Conservation (phyloP, 2,797 vertebrate species). For the Helarctos malayanus region DNA sequence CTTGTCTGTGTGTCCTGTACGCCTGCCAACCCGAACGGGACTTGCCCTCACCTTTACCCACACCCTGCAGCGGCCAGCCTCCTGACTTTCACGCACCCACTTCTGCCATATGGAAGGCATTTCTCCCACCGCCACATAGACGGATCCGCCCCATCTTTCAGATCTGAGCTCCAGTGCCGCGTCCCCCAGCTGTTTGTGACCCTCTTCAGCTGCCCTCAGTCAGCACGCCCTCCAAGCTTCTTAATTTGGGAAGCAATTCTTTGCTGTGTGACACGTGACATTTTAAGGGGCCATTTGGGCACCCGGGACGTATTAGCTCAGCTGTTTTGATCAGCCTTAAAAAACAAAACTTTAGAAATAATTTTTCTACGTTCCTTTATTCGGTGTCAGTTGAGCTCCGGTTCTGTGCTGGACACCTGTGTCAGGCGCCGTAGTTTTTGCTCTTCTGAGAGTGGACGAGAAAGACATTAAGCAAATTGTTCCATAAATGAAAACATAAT, state of each 20-base stretch:
- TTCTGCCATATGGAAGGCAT: background rate
- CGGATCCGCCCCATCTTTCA: background rate
- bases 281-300: slow-evolving; percentile 60
- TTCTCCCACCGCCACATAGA: background rate
- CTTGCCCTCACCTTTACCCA: background rate
- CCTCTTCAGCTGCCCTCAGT: slow-evolving; percentile 45
- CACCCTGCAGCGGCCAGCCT: rapidly evolving
- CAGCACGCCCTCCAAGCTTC: slow-evolving; percentile 5
- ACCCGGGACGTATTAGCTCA: slow-evolving; percentile 16
- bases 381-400: background rate
- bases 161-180: background rate
- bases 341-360: background rate
- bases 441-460: background rate
- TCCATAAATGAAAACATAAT: no score
- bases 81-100: background rate
- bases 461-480: background rate
- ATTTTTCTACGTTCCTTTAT: background rate
- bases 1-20: background rate
- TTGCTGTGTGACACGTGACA: slow-evolving; percentile 34
- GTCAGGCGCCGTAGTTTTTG: background rate
- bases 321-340: slow-evolving; percentile 36
- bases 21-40: background rate
- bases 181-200: background rate
- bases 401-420: background rate
- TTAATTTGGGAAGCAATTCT: slow-evolving; percentile 44